Evolutionary conservation across 2,888 invertebrate species (phyloP).

Genomic region (Diadegma fenestrale): DNA sequence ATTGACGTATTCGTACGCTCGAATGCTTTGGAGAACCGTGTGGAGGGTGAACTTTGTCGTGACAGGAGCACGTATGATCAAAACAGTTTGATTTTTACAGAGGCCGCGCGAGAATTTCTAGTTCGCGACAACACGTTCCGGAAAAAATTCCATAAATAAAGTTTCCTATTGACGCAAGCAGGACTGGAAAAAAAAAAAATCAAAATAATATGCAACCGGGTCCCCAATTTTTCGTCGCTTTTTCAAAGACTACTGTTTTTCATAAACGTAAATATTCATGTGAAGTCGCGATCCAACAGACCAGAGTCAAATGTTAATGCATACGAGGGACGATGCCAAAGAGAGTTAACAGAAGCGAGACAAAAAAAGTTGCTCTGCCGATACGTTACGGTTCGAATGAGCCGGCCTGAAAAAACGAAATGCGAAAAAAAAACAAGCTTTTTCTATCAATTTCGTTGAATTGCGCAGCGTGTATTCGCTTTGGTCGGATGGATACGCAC

Average conservation of each 20-base stretch:
- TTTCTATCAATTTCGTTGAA: slow-evolving; percentile 56
- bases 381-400: slow-evolving; percentile 33
- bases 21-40: slow-evolving; percentile 16
- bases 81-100: slow-evolving; percentile 14
- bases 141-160: slow-evolving; percentile 11
- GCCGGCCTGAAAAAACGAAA: slow-evolving; percentile 67
- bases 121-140: slow-evolving; percentile 19
- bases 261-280: slow-evolving; percentile 41
- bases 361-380: slow-evolving; percentile 51
- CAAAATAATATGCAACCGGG: slow-evolving; percentile 17
- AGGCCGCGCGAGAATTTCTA: not conserved
- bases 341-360: not conserved
- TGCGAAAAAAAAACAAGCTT: slow-evolving; percentile 39
- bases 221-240: slow-evolving; percentile 3
- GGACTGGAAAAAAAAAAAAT: not conserved
- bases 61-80: slow-evolving; percentile 1
- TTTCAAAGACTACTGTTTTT: slow-evolving; percentile 15
- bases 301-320: slow-evolving; percentile 31
- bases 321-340: slow-evolving; percentile 4
- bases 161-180: not conserved
- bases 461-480: slow-evolving; percentile 45
- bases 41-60: slow-evolving; percentile 20
- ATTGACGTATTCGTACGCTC: slow-evolving; percentile 32
- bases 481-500: slow-evolving; percentile 41
- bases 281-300: slow-evolving; percentile 24